Evolutionary conservation across 1,140 invertebrate genomes (phyloP).

Genomic region (Bombus picipes): DNA sequence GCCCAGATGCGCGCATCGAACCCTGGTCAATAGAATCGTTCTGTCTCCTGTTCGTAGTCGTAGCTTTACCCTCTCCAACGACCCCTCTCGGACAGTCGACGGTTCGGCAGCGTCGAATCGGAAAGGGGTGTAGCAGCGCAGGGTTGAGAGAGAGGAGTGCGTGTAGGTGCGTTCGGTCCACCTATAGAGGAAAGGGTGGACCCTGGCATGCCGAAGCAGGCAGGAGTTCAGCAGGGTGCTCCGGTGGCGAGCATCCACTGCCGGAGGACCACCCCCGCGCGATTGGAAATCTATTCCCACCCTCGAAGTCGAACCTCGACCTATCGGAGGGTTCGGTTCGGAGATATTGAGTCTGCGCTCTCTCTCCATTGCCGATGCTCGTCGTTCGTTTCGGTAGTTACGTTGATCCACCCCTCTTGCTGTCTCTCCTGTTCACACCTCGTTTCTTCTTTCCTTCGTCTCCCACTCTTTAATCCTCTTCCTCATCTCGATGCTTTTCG

Average conservation of each 20-base stretch:
- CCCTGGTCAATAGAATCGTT: constrained; percentile 82
- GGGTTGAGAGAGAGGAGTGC: constrained; percentile 67
- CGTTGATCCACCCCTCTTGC: constrained; percentile 36
- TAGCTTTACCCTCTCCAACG: constrained; percentile 64
- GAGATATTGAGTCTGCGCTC: constrained; percentile 83
- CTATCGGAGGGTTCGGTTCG: constrained; percentile 83
- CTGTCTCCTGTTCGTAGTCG: constrained; percentile 70
- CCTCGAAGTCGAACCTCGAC: constrained; percentile 82
- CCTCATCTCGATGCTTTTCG: neutral
- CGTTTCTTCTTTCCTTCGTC: constrained; percentile 15
- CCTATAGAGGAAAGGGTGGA: constrained; percentile 78
- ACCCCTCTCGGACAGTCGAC: constrained; percentile 55
- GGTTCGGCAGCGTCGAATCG: constrained; percentile 58
- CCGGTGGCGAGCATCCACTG: constrained; percentile 60
- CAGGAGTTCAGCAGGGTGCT: constrained; percentile 62
- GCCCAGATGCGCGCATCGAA: constrained; percentile 84
- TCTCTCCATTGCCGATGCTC: constrained; percentile 65
- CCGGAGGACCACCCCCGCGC: constrained; percentile 79
- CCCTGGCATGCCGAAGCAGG: constrained; percentile 65
- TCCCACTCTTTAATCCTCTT: constrained; percentile 32
- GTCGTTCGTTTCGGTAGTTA: constrained; percentile 44
- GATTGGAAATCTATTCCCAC: constrained; percentile 84
- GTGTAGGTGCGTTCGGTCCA: constrained; percentile 78
- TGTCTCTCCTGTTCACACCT: neutral
- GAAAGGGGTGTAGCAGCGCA: constrained; percentile 59